phyloP scores from a whole-genome alignment of 1,140 invertebrate species.

The Charaxes varanes region DNA sequence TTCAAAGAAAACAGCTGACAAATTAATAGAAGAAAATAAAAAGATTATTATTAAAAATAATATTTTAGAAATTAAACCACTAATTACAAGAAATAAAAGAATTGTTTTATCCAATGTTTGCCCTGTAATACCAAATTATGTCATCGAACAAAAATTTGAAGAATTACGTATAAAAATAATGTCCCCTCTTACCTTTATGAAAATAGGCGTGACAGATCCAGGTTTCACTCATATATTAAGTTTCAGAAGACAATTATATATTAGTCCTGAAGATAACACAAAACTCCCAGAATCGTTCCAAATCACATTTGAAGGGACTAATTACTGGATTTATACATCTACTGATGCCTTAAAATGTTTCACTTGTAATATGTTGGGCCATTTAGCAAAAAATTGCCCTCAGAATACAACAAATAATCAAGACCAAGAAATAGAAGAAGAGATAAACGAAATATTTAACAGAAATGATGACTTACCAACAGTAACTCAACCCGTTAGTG shows the following conservation, averaged over 20 bases:
- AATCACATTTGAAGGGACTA: conserved; percentile 7
- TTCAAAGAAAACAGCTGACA: conserved; percentile 23
- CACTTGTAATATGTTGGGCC: conserved; percentile 9
- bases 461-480: no score
- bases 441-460: no score
- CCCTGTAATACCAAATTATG: conserved; percentile 10
- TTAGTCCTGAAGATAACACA: not conserved
- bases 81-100: conserved; percentile 26
- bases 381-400: conserved; percentile 21
- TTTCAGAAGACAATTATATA: conserved; percentile 1
- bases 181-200: conserved; percentile 19
- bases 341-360: conserved; percentile 9
- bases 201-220: conserved; percentile 15
- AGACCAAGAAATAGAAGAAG: no score
- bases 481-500: no score
- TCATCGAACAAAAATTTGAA: conserved; percentile 22
- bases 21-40: conserved; percentile 16
- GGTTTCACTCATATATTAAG: conserved; percentile 16
- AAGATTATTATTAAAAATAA: conserved; percentile 5
- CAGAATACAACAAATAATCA: no score
- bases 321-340: conserved; percentile 6
- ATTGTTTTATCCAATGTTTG: conserved; percentile 19
- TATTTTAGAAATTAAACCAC: conserved; percentile 16
- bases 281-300: conserved; percentile 2
- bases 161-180: conserved; percentile 23